These are phyloP conservation scores for Germaria angustata DNA, from an alignment of 2,888 invertebrate species.

Conservation along the genomic window DNA sequence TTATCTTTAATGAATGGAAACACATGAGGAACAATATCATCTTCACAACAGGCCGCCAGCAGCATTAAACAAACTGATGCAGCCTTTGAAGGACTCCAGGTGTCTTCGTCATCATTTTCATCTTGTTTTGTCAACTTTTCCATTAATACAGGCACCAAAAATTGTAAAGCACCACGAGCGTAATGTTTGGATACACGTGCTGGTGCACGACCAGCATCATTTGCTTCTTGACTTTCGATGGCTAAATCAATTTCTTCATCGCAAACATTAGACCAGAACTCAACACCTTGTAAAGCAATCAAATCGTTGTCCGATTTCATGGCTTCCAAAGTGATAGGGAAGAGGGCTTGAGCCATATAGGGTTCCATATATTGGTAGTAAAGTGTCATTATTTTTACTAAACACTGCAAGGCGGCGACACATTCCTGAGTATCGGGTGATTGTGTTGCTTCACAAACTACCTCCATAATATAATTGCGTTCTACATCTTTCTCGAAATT, in stretches of 20 bases:
- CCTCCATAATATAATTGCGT: conserved; percentile 99
- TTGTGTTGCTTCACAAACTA: conserved; percentile 99
- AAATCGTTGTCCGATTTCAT: conserved; percentile 99
- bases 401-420: conserved; percentile 98
- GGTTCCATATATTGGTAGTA: conserved; percentile 99
- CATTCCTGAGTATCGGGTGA: conserved; percentile 93
- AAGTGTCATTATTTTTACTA: conserved; percentile 97
- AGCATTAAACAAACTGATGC: conserved; percentile 99
- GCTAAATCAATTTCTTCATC: conserved; percentile 99
- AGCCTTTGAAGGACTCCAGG: conserved; percentile 99
- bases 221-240: conserved; percentile 96
- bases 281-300: conserved; percentile 98
- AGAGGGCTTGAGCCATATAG: conserved; percentile 98
- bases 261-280: conserved; percentile 99
- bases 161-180: conserved; percentile 98
- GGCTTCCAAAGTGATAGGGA: conserved; percentile 98
- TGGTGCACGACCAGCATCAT: conserved; percentile 96
- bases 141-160: conserved; percentile 95
- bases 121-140: conserved; percentile 97
- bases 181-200: conserved; percentile 95
- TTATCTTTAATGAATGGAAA: conserved; percentile 97
- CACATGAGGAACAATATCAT: conserved; percentile 96
- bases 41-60: conserved; percentile 97
- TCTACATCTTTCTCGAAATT: conserved; percentile 99
- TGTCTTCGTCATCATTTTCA: conserved; percentile 98